Evolutionary conservation across 2,113 vertebrate genomes (phyloP).

Genomic region (Machaerirhynchus nigripectus): DNA sequence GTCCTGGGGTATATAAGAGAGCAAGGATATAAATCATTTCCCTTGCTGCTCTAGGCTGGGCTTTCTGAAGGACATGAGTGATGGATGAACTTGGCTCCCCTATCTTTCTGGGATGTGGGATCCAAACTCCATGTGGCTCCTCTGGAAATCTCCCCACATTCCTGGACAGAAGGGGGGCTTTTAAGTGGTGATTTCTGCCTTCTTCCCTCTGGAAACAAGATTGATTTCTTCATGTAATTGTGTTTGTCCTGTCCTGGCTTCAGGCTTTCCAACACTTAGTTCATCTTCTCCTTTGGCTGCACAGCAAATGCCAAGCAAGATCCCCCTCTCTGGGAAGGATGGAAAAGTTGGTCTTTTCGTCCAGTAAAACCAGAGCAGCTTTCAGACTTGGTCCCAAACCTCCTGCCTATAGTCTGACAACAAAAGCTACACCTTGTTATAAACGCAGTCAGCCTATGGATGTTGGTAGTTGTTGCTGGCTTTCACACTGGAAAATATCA

Average conservation of each 20-base stretch:
- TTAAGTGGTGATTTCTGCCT: not conserved
- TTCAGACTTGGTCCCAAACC: not conserved
- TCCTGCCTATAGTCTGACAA: not conserved
- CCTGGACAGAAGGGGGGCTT: not conserved
- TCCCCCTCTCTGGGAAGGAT: not conserved
- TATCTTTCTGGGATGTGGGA: accelerated
- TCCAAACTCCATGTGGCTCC: not conserved
- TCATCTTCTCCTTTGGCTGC: not conserved
- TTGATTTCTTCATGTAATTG: not conserved
- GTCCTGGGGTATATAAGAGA: not conserved
- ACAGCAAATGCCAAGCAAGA: not conserved
- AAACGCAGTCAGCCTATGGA: not conserved
- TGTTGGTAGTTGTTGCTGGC: not conserved
- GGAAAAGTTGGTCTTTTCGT: not conserved
- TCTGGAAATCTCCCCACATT: not conserved
- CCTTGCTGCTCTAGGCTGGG: not conserved
- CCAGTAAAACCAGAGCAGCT: not conserved
- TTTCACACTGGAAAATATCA: constrained; percentile 27
- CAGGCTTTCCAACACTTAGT: not conserved
- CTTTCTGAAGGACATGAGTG: not conserved
- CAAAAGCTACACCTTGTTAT: not conserved
- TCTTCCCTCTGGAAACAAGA: not conserved
- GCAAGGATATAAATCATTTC: not conserved
- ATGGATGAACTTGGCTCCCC: not conserved
- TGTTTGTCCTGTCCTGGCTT: not conserved